Evolutionary conservation across 2,113 vertebrate genomes (phyloP).

Genomic region (Picathartes gymnocephalus): DNA sequence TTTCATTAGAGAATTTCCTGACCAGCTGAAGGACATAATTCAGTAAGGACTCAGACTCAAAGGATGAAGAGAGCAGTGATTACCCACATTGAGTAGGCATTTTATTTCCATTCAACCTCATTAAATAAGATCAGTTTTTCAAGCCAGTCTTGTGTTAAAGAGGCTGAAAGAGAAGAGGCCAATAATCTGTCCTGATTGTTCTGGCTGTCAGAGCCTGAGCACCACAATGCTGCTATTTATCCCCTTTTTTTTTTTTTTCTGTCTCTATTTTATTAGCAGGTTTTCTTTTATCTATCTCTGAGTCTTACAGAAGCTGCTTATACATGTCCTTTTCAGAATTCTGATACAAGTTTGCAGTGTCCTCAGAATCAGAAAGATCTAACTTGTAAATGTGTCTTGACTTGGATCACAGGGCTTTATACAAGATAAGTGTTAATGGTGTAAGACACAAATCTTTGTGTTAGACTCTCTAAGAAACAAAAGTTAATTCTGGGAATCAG

Average conservation of each 20-base stretch:
- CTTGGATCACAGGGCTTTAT: background rate
- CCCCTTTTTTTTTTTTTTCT: background rate
- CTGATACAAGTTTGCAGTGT: background rate
- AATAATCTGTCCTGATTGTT: conserved; percentile 2
- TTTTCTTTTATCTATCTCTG: background rate
- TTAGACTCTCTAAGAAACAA: background rate
- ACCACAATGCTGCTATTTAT: background rate
- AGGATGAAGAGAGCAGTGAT: background rate
- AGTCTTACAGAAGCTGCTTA: background rate
- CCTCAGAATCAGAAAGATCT: background rate
- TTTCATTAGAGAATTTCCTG: background rate
- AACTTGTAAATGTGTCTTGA: background rate
- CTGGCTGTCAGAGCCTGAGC: background rate
- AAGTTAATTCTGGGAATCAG: background rate
- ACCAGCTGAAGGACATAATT: background rate
- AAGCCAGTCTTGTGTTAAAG: background rate
- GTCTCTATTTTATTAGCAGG: background rate
- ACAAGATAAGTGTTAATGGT: background rate
- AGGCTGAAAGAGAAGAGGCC: background rate
- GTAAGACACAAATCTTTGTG: background rate
- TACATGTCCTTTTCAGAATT: background rate
- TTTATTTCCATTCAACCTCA: background rate
- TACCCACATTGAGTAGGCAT: background rate
- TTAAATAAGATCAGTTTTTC: conserved; percentile 17
- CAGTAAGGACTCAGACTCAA: background rate